These are phyloP conservation scores for Xestia sexstrigata DNA, from an alignment of 2,888 invertebrate species.

Conservation along the genomic window DNA sequence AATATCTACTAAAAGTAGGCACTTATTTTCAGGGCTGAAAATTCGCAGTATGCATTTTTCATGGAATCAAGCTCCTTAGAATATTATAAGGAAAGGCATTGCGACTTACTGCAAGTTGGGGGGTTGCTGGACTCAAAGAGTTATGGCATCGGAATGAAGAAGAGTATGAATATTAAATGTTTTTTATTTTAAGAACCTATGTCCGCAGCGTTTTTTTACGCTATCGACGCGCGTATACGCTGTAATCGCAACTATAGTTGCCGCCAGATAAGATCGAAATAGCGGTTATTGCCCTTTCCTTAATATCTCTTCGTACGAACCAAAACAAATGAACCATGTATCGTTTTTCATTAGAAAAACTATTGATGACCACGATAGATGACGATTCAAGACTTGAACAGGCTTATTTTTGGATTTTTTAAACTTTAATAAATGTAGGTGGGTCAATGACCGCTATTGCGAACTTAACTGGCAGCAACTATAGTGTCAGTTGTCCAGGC, in stretches of 20 bases:
- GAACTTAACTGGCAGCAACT: neutral
- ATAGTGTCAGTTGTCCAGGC: neutral
- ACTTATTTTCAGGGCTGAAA: conserved; percentile 82
- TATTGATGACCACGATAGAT: no score
- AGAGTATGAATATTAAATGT: conserved; percentile 87
- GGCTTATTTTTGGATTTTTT: no score
- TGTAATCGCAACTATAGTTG: neutral
- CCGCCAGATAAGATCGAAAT: no score
- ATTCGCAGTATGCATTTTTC: conserved; percentile 94
- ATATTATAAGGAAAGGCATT: conserved; percentile 94
- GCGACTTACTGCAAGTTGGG: conserved; percentile 93
- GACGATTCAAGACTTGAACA: no score
- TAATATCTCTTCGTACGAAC: no score
- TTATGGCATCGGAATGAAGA: conserved; percentile 96
- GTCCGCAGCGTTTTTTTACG: neutral
- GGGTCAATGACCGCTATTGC: no score
- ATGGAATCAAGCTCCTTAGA: conserved; percentile 98
- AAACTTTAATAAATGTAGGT: no score
- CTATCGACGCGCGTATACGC: neutral
- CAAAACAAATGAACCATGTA: no score
- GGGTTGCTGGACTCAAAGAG: conserved; percentile 95
- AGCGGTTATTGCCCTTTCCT: no score
- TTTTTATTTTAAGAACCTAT: neutral
- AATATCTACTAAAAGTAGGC: neutral
- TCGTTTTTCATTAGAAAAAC: no score